A percentile compares a stretch with the other conserved stretches of the same genome.
phyloP scores from a whole-genome alignment of 2,888 invertebrate species.

The Chloroclystis v-ata region DNA sequence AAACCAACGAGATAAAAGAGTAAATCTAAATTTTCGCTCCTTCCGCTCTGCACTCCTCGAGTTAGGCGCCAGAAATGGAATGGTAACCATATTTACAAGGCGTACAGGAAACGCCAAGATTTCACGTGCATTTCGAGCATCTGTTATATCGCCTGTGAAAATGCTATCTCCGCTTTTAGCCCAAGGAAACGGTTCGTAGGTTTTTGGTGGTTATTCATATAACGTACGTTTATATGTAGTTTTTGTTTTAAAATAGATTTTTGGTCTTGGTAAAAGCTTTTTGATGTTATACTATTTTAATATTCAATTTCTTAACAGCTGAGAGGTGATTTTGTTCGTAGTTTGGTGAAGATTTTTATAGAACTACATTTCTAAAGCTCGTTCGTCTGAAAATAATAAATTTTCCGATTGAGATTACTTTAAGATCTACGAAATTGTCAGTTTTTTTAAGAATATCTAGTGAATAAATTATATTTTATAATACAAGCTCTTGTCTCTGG shows the following conservation, averaged over 20 bases:
- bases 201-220: slow-evolving; percentile 6
- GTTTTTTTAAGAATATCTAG: too few relatives aligned
- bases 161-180: slow-evolving; percentile 4
- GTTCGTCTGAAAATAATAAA: too few relatives aligned
- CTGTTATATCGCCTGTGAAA: slow-evolving; percentile 10
- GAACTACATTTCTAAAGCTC: too few relatives aligned
- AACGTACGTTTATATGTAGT: too few relatives aligned
- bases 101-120: slow-evolving; percentile 12
- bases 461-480: too few relatives aligned
- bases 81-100: slow-evolving; percentile 14
- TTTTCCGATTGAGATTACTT: too few relatives aligned
- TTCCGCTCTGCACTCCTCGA: slow-evolving; percentile 5
- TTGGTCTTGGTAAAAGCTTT: not conserved
- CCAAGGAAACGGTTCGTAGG: slow-evolving; percentile 1
- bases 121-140: slow-evolving; percentile 12
- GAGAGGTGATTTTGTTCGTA: not conserved
- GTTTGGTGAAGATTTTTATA: too few relatives aligned
- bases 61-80: slow-evolving; percentile 11
- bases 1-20: too few relatives aligned
- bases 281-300: not conserved
- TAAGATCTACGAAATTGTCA: too few relatives aligned
- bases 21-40: not conserved
- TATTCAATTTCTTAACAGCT: not conserved
- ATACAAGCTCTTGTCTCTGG: too few relatives aligned
- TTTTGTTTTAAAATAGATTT: not conserved